Conservation (phyloP, 2,888 invertebrate genomes). For the Morpho deidamia region DNA sequence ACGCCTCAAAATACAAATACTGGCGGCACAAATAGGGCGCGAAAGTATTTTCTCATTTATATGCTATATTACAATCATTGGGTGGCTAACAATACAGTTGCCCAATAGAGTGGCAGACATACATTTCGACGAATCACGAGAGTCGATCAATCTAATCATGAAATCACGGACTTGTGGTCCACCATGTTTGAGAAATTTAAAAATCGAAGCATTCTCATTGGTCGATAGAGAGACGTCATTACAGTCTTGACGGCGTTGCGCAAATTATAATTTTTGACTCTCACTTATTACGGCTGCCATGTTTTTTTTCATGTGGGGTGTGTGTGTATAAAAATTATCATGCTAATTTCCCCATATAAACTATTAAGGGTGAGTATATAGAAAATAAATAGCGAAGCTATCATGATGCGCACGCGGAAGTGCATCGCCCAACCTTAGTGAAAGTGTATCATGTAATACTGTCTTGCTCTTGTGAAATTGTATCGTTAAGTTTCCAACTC, state of each 20-base stretch:
- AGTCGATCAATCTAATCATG: conserved; percentile 37
- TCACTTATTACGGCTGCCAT: conserved; percentile 81
- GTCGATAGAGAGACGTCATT: conserved; percentile 61
- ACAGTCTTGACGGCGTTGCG: conserved; percentile 70
- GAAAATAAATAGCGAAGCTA: conserved; percentile 34
- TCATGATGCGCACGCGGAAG: conserved; percentile 51
- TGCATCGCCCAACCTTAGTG: conserved; percentile 59
- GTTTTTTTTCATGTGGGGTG: conserved; percentile 87
- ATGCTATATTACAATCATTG: conserved; percentile 36
- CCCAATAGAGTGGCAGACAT: conserved; percentile 37
- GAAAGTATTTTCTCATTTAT: conserved; percentile 39
- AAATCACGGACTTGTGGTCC: conserved; percentile 38
- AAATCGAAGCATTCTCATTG: conserved; percentile 53
- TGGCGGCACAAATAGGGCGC: conserved; percentile 42
- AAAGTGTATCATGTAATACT: conserved; percentile 78
- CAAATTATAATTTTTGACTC: conserved; percentile 69
- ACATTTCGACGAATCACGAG: conserved; percentile 52
- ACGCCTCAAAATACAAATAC: conserved; percentile 32
- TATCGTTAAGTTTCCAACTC: conserved; percentile 50
- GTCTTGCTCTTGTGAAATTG: conserved; percentile 74
- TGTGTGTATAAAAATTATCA: conserved; percentile 66
- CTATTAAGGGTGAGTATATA: conserved; percentile 62
- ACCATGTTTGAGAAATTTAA: conserved; percentile 62
- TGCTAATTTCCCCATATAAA: conserved; percentile 69
- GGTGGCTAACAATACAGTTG: conserved; percentile 26